Conservation (phyloP, 2,888 invertebrate genomes). For the Plagodis dolabraria region DNA sequence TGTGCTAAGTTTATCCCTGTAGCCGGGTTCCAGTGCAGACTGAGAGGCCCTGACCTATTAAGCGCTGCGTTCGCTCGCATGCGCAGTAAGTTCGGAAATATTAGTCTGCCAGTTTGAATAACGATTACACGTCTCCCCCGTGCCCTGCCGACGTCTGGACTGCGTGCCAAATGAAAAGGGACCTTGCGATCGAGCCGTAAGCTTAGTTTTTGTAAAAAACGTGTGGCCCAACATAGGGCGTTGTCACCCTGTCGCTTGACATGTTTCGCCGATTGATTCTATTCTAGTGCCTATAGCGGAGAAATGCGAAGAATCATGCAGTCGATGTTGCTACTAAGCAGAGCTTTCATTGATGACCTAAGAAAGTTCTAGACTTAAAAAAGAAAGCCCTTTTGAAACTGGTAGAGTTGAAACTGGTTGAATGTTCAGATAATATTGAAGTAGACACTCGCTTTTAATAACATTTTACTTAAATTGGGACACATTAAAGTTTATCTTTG, state of each 20-base stretch:
- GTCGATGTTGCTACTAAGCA: constrained; percentile 22
- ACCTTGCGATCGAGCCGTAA: constrained; percentile 46
- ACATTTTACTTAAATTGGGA: too few species aligned
- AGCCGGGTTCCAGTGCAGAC: constrained; percentile 72
- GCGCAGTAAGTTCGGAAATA: constrained; percentile 68
- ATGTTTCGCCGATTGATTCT: constrained; percentile 54
- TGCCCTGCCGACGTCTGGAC: constrained; percentile 67
- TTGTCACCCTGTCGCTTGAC: constrained; percentile 35
- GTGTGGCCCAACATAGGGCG: constrained; percentile 34
- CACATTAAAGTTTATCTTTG: too few species aligned
- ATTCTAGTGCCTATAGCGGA: constrained; percentile 49
- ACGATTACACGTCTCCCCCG: constrained; percentile 75
- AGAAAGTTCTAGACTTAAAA: constrained; percentile 3
- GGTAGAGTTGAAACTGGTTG: not conserved
- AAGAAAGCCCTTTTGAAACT: not conserved
- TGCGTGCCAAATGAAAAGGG: constrained; percentile 50
- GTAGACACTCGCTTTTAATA: too few species aligned
- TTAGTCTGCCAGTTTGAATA: constrained; percentile 73
- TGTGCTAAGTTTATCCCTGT: constrained; percentile 67
- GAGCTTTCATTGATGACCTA: constrained; percentile 13
- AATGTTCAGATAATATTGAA: too few species aligned
- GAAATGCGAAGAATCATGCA: constrained; percentile 37
- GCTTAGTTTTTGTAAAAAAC: constrained; percentile 38
- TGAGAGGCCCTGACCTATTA: constrained; percentile 79
- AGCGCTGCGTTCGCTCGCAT: constrained; percentile 68